Evolutionary conservation across 2,797 vertebrate genomes (phyloP).

Genomic region (Adelosebastes latens): DNA sequence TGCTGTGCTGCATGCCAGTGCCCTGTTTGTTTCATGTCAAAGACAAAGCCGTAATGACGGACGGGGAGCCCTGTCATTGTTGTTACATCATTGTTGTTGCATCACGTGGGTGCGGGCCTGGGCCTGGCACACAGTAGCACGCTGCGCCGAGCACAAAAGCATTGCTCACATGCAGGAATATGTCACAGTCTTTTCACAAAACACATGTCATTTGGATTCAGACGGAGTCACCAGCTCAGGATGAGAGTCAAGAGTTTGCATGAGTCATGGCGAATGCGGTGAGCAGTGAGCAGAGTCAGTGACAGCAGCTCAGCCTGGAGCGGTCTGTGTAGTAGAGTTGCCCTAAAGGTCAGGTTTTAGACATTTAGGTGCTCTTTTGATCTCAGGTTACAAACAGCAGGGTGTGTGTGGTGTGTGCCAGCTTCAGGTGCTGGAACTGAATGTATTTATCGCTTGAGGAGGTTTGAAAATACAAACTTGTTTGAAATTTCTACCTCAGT

Average conservation of each 20-base stretch:
- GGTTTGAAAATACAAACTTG: conserved; percentile 3
- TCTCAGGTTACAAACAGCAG: conserved; percentile 10
- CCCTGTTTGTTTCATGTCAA: conserved; percentile 50
- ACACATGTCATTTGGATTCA: conserved; percentile 53
- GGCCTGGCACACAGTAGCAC: conserved; percentile 67
- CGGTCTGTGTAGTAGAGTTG: conserved; percentile 9
- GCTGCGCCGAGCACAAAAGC: conserved; percentile 71
- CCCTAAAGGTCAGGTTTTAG: conserved; percentile 44
- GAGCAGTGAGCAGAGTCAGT: conserved; percentile 6
- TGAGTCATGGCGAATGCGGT: conserved; percentile 54
- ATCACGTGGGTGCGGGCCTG: conserved; percentile 57
- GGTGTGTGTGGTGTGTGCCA: neutral
- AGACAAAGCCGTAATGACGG: conserved; percentile 65
- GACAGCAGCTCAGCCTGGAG: conserved; percentile 16
- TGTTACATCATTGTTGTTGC: conserved; percentile 71
- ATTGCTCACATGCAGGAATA: conserved; percentile 67
- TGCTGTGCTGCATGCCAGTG: conserved; percentile 13
- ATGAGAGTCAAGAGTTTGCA: conserved; percentile 46
- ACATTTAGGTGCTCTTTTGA: conserved; percentile 42
- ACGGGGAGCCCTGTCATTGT: conserved; percentile 72
- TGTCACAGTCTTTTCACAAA: conserved; percentile 63
- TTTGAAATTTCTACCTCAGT: neutral
- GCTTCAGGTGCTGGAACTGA: conserved; percentile 4
- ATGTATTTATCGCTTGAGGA: neutral
- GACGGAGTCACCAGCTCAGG: conserved; percentile 47